Evolutionary conservation across 2,888 invertebrate genomes (phyloP).

Genomic region (Patella caerulea): DNA sequence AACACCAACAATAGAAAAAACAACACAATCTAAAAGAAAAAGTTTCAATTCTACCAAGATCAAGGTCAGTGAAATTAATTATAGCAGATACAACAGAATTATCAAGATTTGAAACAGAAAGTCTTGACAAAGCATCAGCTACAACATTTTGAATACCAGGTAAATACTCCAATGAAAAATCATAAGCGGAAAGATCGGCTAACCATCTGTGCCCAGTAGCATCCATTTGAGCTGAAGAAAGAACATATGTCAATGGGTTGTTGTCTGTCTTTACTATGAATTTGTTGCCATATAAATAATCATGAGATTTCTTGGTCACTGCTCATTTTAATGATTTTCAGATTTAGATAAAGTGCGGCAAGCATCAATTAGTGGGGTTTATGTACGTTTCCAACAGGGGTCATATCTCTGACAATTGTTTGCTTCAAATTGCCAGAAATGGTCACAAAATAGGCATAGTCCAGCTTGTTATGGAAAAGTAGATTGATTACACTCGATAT

Average conservation of each 20-base stretch:
- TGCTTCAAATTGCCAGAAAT: too few relatives aligned
- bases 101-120: constrained; percentile 15
- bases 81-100: constrained; percentile 8
- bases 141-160: constrained; percentile 37
- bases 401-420: too few relatives aligned
- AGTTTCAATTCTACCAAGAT: constrained; percentile 15
- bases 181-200: constrained; percentile 29
- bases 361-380: constrained; percentile 33
- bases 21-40: constrained; percentile 8
- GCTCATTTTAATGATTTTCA: constrained; percentile 37
- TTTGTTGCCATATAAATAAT: constrained; percentile 20
- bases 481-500: too few relatives aligned
- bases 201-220: background rate
- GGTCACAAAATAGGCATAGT: too few relatives aligned
- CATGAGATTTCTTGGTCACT: constrained; percentile 29
- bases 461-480: too few relatives aligned
- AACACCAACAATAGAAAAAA: background rate
- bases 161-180: constrained; percentile 36
- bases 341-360: constrained; percentile 30
- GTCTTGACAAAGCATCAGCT: constrained; percentile 42
- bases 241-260: too few relatives aligned
- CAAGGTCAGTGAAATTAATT: constrained; percentile 5
- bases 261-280: constrained; percentile 34
- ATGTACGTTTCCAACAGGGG: too few relatives aligned
- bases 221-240: too few relatives aligned